Percentiles rank a stretch among this genome's conserved stretches.
Evolutionary conservation across 2,797 vertebrate genomes (phyloP).

Genomic region (Paedocypris micromegethes): DNA sequence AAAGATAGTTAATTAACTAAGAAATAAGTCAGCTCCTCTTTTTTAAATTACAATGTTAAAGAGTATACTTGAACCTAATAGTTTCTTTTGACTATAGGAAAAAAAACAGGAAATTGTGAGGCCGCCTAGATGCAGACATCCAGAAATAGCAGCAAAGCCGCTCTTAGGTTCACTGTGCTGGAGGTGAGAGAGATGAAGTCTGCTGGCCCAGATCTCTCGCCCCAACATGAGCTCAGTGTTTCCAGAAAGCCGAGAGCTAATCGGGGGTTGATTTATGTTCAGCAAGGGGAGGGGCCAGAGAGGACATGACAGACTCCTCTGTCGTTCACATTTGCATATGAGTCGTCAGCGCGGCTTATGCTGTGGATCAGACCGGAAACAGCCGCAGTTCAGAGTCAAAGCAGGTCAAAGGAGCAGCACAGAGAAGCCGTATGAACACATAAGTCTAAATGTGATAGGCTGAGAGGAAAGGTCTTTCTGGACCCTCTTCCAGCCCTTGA

Average conservation of each 20-base stretch:
- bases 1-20: no score
- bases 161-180: slow-evolving; percentile 53
- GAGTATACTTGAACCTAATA: no score
- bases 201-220: slow-evolving; percentile 60
- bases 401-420: slow-evolving; percentile 44
- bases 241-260: slow-evolving; percentile 67
- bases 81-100: neutral
- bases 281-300: slow-evolving; percentile 40
- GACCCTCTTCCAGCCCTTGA: slow-evolving; percentile 22
- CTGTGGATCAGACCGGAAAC: slow-evolving; percentile 46
- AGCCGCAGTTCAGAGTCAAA: slow-evolving; percentile 31
- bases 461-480: slow-evolving; percentile 16
- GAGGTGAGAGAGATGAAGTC: slow-evolving; percentile 61
- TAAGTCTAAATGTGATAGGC: slow-evolving; percentile 46
- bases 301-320: slow-evolving; percentile 29
- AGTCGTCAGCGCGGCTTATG: slow-evolving; percentile 20
- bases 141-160: slow-evolving; percentile 32
- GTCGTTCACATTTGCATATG: slow-evolving; percentile 25
- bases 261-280: slow-evolving; percentile 60
- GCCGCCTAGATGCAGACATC: neutral
- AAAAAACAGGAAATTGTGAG: neutral
- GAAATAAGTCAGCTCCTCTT: no score
- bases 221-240: slow-evolving; percentile 69
- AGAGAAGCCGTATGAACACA: neutral
- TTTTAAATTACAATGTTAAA: no score